These are phyloP conservation scores for Macquaria ambigua DNA, from an alignment of 2,113 vertebrate species.

Conservation along the genomic window DNA sequence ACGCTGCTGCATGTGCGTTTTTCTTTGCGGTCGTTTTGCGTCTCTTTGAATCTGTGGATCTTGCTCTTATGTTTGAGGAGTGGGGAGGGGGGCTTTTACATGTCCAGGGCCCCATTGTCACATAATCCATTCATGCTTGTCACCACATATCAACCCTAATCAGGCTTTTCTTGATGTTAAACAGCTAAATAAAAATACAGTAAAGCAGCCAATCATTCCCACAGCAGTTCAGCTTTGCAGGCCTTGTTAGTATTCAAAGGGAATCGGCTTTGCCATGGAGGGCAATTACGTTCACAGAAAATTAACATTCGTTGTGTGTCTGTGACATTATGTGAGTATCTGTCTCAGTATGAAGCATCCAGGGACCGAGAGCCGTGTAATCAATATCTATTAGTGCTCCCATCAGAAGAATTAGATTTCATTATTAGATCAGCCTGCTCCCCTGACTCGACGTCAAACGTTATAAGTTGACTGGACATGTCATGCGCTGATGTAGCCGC, in stretches of 20 bases:
- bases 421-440: conserved; percentile 76
- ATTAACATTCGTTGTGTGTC: conserved; percentile 77
- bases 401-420: conserved; percentile 82
- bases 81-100: too few relatives aligned
- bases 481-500: conserved; percentile 57
- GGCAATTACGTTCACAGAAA: conserved; percentile 64
- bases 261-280: conserved; percentile 43
- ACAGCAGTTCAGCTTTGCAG: not conserved
- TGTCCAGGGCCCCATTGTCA: not conserved
- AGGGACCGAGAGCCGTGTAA: conserved; percentile 69
- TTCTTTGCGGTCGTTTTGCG: not conserved
- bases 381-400: conserved; percentile 83
- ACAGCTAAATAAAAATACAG: conserved; percentile 10
- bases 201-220: conserved; percentile 4
- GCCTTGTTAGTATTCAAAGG: conserved; percentile 66
- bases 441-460: conserved; percentile 78
- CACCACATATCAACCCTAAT: conserved; percentile 19
- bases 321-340: conserved; percentile 75
- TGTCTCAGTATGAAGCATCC: conserved; percentile 67
- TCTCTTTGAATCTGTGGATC: not conserved
- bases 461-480: conserved; percentile 73
- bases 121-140: conserved; percentile 21
- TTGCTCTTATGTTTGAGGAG: not conserved
- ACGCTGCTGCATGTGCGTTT: too few relatives aligned
- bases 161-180: not conserved